Evolutionary conservation across 2,888 invertebrate genomes (phyloP), one percentile per base, ranked within the genome.

Genomic region (Apoda limacodes): DNA sequence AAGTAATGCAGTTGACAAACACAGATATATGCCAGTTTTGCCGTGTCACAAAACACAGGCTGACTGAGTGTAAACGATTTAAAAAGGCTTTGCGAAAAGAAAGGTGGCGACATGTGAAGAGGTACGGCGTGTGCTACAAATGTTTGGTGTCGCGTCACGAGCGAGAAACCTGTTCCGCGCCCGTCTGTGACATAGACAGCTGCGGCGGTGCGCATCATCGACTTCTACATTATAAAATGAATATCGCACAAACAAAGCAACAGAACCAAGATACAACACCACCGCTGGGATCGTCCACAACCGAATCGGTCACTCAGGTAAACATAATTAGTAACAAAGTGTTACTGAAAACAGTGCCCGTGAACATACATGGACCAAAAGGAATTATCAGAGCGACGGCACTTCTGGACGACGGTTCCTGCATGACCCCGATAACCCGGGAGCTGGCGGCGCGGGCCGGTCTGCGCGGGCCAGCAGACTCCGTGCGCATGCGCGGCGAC

Each of bases 331-430:
- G 22, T 9, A 15, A 19, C 13, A 39, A 32, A 32, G 39, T 44
- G 12, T 27, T 43, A 9, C 23, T 45, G 20, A 48, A 42, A 42
- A 26, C 32, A n/a, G 42, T 47, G 13, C 45, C 43, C 2, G 33
- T 47, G 2, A 24, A 19, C 4, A 13, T 48, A 7, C 24, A 35
- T 5, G 47, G 46, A 13, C 45, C 43, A 11, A 40, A 43, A 10
- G 44, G 48, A 22, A 28, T 23, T 2, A 5, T 43, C 1, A 30
- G 22, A 9, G 19, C 36, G 2, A 30, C 10, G 17, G 50, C 48
- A 5, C 29, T 50, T 2, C 32, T 50, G 1, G 51, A 52, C 17
- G 48, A 48, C 20, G 53, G 48, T 2, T 42, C 50, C 1, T 44
- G 45, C 2, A 45, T 49, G 6, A 30, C 43, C 2, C 9, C 49